phyloP scores from a whole-genome alignment of 1,140 invertebrate species.

The Protaetia brevitarsis region DNA sequence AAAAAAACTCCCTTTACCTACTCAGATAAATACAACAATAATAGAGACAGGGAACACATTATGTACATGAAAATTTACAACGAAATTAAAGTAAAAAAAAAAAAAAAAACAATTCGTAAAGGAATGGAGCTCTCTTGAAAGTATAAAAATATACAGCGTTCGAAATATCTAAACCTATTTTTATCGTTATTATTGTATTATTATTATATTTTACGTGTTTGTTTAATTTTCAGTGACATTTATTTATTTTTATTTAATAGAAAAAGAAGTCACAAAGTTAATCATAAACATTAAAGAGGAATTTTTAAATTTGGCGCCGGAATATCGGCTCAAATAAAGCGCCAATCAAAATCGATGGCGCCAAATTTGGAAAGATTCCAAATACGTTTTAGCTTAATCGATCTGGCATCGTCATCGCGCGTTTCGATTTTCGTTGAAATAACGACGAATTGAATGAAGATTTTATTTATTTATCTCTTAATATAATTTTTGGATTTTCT shows the following conservation, averaged over 20 bases:
- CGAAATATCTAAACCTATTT: constrained; percentile 3
- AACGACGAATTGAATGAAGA: too few relatives aligned
- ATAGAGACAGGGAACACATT: background rate
- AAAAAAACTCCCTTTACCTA: background rate
- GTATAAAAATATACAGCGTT: constrained; percentile 18
- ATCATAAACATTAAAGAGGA: background rate
- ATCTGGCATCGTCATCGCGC: too few relatives aligned
- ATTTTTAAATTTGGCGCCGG: background rate
- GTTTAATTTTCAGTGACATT: background rate
- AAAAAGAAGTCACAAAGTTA: background rate
- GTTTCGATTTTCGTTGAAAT: too few relatives aligned
- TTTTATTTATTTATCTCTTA: too few relatives aligned
- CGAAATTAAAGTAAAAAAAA: too few relatives aligned
- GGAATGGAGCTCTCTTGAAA: background rate
- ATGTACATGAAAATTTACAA: background rate
- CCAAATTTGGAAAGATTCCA: background rate
- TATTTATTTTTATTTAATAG: background rate
- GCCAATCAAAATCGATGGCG: background rate
- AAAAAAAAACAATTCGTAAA: background rate
- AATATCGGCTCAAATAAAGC: background rate
- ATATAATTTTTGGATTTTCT: too few relatives aligned
- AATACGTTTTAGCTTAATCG: too few relatives aligned
- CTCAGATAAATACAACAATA: background rate
- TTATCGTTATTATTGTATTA: background rate
- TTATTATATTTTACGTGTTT: background rate